Conservation (phyloP, 2,888 invertebrate species). For the Drosophila picticornis region DNA sequence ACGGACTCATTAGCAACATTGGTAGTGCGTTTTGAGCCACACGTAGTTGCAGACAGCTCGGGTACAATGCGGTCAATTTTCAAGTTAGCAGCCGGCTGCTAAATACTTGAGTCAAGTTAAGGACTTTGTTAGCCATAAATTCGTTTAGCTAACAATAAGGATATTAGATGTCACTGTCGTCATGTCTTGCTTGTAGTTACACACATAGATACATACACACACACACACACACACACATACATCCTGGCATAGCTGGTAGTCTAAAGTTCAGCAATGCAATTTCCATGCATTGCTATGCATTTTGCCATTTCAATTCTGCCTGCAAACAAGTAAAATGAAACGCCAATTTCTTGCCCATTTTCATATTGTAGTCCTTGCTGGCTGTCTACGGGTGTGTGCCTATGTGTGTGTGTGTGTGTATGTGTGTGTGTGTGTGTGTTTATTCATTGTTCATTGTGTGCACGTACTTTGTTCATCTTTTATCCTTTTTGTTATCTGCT, state of each 20-base stretch:
- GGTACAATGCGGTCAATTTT: conserved; percentile 35
- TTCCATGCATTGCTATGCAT: conserved; percentile 64
- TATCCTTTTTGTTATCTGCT: conserved; percentile 40
- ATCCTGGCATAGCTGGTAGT: background rate
- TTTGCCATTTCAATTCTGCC: conserved; percentile 24
- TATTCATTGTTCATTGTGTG: conserved; percentile 51
- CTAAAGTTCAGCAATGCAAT: conserved; percentile 57
- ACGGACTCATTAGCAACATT: conserved; percentile 49
- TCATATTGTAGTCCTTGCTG: conserved; percentile 59
- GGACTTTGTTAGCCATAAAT: conserved; percentile 78
- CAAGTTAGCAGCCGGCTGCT: conserved; percentile 42
- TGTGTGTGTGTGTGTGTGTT: conserved; percentile 15
- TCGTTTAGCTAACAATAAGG: conserved; percentile 76
- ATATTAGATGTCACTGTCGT: conserved; percentile 75
- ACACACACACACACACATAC: background rate
- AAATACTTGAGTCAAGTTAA: conserved; percentile 63
- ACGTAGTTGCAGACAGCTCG: conserved; percentile 25
- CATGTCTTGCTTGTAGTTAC: conserved; percentile 48
- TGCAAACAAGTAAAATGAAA: conserved; percentile 57
- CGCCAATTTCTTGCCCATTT: conserved; percentile 63
- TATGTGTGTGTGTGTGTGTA: background rate
- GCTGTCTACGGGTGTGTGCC: background rate
- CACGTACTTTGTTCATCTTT: conserved; percentile 66
- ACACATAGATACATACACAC: background rate
- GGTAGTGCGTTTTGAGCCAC: conserved; percentile 22